These are phyloP conservation scores for Euwallacea fornicatus DNA, from an alignment of 1,140 invertebrate species.

Conservation along the genomic window DNA sequence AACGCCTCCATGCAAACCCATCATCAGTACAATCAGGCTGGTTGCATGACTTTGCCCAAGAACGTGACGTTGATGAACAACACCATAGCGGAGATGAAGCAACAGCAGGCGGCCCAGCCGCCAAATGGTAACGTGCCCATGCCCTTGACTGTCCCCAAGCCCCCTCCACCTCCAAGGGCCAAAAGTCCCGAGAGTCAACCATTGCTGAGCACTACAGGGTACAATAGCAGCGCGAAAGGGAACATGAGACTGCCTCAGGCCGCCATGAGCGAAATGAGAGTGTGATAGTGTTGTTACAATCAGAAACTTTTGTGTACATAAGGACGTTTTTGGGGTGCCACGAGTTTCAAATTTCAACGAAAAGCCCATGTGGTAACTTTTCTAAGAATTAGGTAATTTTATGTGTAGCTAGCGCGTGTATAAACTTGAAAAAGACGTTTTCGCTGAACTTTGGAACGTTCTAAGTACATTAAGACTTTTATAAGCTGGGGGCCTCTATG, in stretches of 20 bases:
- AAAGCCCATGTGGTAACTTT: conserved; percentile 39
- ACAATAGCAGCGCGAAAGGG: conserved; percentile 44
- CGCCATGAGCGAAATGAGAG: conserved; percentile 79
- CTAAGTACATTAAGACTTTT: background rate
- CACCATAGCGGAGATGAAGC: conserved; percentile 58
- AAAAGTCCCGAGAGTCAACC: conserved; percentile 63
- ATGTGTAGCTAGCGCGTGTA: conserved; percentile 35
- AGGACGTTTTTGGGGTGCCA: no score
- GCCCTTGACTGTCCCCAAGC: conserved; percentile 59
- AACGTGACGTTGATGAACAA: conserved; percentile 61
- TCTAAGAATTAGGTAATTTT: conserved; percentile 16
- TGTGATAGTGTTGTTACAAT: conserved; percentile 63
- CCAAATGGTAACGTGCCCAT: conserved; percentile 60
- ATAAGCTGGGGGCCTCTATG: background rate
- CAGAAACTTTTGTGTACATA: background rate
- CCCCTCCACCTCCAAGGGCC: conserved; percentile 60
- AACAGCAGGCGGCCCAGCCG: conserved; percentile 58
- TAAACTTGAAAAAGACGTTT: conserved; percentile 40
- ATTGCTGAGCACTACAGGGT: conserved; percentile 52
- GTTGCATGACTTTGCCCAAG: conserved; percentile 63
- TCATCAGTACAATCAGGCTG: conserved; percentile 49
- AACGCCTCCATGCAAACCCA: conserved; percentile 51
- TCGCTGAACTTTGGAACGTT: conserved; percentile 50
- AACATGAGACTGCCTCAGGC: conserved; percentile 68
- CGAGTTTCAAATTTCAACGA: conserved; percentile 52